Evolutionary conservation across 2,888 invertebrate species (phyloP).

Genomic region (Esperia sulphurella): DNA sequence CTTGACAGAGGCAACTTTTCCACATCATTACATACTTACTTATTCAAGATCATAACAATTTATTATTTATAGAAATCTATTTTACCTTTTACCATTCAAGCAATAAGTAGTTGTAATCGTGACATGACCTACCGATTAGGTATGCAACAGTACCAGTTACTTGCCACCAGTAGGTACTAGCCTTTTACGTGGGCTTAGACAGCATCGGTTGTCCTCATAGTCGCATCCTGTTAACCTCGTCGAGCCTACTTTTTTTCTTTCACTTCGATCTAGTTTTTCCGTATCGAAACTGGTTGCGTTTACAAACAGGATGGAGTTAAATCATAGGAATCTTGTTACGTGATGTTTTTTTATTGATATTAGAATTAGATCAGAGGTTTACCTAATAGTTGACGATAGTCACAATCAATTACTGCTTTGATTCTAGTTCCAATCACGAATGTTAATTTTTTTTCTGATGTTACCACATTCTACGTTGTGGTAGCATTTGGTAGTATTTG

Average conservation of each 20-base stretch:
- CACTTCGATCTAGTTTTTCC: slow-evolving; percentile 45
- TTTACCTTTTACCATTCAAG: neutral
- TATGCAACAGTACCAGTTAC: slow-evolving; percentile 14
- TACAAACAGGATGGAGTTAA: slow-evolving; percentile 8
- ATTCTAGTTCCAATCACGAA: no score
- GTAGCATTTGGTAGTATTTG: no score
- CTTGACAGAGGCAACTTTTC: no score
- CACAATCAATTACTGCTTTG: no score
- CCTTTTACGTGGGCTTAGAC: slow-evolving; percentile 28
- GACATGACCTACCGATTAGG: slow-evolving; percentile 22
- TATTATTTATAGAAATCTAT: no score
- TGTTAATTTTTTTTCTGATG: no score
- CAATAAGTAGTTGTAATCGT: slow-evolving; percentile 23
- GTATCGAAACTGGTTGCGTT: slow-evolving; percentile 35
- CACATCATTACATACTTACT: no score
- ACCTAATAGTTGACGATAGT: no score
- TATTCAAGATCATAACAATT: no score
- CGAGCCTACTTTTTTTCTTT: slow-evolving; percentile 42
- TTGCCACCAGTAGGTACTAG: slow-evolving; percentile 19
- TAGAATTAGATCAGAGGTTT: no score
- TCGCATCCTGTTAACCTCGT: slow-evolving; percentile 61
- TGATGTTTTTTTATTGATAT: no score
- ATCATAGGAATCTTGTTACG: neutral
- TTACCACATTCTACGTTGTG: no score
- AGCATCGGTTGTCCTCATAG: slow-evolving; percentile 27